phyloP scores from a whole-genome alignment of 2,888 invertebrate species.

The Ctena decussata region DNA sequence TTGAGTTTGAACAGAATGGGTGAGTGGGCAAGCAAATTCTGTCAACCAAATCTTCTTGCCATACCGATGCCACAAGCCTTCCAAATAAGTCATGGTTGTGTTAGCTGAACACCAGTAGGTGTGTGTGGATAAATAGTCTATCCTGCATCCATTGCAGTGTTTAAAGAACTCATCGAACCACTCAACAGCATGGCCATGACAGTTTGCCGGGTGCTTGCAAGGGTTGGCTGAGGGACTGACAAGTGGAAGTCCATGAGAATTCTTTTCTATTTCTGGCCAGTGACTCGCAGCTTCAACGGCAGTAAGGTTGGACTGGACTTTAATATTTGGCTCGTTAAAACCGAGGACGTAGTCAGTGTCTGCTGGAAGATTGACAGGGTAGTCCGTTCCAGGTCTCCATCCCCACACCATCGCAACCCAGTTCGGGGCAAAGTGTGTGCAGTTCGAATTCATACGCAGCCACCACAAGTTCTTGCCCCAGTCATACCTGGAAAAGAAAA shows the following conservation, averaged over 20 bases:
- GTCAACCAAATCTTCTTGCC: constrained; percentile 68
- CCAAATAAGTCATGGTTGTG: constrained; percentile 55
- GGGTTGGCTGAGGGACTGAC: constrained; percentile 64
- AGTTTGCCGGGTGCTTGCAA: constrained; percentile 19
- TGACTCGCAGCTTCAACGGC: constrained; percentile 58
- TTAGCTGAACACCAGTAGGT: constrained; percentile 61
- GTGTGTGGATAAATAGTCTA: constrained; percentile 70
- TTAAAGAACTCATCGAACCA: constrained; percentile 70
- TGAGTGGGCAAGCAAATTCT: constrained; percentile 65
- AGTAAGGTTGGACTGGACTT: constrained; percentile 61
- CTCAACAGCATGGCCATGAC: constrained; percentile 28
- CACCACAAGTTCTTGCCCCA: not conserved
- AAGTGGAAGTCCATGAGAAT: constrained; percentile 44
- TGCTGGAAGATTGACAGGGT: constrained; percentile 38
- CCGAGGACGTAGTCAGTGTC: constrained; percentile 55
- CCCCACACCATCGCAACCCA: constrained; percentile 61
- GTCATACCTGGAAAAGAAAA: constrained; percentile 2
- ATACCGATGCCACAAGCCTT: constrained; percentile 55
- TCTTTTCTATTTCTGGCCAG: constrained; percentile 60
- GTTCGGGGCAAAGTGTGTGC: constrained; percentile 12
- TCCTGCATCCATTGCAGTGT: constrained; percentile 59
- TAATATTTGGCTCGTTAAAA: constrained; percentile 70
- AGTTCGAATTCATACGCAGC: not conserved
- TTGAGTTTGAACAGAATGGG: constrained; percentile 38
- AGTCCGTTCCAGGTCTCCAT: constrained; percentile 24